phyloP scores from a whole-genome alignment of 2,797 vertebrate species.

The Mareca penelope region DNA sequence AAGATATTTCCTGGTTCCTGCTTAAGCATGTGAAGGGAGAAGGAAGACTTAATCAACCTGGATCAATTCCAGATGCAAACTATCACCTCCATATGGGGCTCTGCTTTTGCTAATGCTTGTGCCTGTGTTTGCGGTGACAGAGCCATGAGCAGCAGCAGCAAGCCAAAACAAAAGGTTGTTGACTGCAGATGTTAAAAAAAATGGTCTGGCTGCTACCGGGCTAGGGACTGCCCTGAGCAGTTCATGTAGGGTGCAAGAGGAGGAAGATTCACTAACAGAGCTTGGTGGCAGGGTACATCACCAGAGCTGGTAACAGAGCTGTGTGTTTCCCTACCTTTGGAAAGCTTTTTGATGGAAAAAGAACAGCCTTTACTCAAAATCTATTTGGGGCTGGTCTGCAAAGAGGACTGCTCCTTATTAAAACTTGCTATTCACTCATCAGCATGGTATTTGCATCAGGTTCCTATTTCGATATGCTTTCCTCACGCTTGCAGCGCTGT shows the following conservation, averaged over 20 bases:
- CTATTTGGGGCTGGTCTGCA: neutral
- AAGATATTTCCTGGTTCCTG: conserved; percentile 46
- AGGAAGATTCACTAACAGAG: neutral
- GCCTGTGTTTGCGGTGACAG: neutral
- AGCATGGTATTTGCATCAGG: neutral
- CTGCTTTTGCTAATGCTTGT: neutral
- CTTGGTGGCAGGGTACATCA: neutral
- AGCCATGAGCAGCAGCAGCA: neutral
- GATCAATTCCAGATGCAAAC: neutral
- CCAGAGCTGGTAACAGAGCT: neutral
- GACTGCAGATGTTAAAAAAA: neutral
- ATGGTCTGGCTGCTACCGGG: neutral
- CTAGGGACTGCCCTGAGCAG: neutral
- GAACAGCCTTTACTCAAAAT: neutral
- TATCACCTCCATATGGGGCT: neutral
- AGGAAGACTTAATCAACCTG: neutral
- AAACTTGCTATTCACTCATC: neutral
- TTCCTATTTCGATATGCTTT: neutral
- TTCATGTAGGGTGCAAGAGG: neutral
- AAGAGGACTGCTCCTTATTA: neutral
- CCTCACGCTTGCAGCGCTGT: neutral
- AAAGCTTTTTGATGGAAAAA: neutral
- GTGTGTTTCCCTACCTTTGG: neutral
- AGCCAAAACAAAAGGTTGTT: neutral
- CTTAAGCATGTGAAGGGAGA: neutral